Evolutionary conservation across 2,113 vertebrate species (phyloP).

Genomic region (Oxygymnocypris stewartii): DNA sequence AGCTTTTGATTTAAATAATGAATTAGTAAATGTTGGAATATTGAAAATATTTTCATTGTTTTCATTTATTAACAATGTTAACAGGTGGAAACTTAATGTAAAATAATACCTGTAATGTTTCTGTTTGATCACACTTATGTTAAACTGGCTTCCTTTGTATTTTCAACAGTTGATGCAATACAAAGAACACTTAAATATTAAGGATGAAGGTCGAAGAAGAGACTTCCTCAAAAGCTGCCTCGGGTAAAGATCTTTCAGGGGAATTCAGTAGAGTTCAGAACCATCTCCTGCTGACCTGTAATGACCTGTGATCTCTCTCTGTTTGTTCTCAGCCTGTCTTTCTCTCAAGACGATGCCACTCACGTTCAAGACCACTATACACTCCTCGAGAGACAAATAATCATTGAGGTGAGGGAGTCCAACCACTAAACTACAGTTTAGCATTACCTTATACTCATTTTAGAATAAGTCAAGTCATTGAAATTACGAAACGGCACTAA

Average conservation of each 20-base stretch:
- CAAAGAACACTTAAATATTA: slow-evolving; percentile 86
- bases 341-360: slow-evolving; percentile 83
- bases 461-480: neutral
- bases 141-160: slow-evolving; percentile 43
- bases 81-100: too few relatives aligned
- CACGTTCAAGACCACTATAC: slow-evolving; percentile 94
- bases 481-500: neutral
- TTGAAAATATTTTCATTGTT: too few relatives aligned
- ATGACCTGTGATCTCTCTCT: neutral
- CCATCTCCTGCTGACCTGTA: neutral
- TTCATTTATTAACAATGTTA: neutral
- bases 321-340: slow-evolving; percentile 80
- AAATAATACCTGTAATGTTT: neutral
- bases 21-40: neutral
- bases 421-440: neutral
- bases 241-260: slow-evolving; percentile 73
- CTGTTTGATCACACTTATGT: neutral
- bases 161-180: slow-evolving; percentile 86
- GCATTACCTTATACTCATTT: neutral
- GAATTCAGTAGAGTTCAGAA: neutral
- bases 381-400: slow-evolving; percentile 91
- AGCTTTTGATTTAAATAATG: too few relatives aligned
- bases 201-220: slow-evolving; percentile 83
- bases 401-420: slow-evolving; percentile 84
- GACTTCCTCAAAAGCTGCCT: slow-evolving; percentile 92